phyloP scores from a whole-genome alignment of 2,888 invertebrate species.

The Entomobrya multifasciata region DNA sequence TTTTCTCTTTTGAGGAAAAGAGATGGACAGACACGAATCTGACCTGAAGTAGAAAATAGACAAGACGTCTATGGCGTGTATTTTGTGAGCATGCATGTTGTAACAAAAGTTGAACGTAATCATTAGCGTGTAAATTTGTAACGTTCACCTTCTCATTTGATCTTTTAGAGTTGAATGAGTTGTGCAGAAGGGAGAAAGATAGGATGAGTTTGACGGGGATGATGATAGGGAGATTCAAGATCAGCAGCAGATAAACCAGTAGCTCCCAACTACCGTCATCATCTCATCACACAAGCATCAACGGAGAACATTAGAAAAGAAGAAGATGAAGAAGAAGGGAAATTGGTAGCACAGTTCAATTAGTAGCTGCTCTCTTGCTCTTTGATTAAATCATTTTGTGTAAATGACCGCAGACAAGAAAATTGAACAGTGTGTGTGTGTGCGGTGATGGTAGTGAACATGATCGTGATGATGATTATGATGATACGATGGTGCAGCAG shows the following conservation, averaged over 20 bases:
- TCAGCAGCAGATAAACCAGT: no score
- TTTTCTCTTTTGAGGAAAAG: no score
- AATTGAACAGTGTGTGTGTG: no score
- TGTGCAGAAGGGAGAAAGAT: no score
- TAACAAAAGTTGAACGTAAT: slow-evolving; percentile 18
- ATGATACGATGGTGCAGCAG: no score
- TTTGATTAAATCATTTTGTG: slow-evolving; percentile 20
- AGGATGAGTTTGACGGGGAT: no score
- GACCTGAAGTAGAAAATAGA: neutral
- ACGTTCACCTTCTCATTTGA: no score
- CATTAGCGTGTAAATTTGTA: neutral
- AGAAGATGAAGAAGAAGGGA: neutral
- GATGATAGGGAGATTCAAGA: no score
- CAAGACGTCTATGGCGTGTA: neutral
- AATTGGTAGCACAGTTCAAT: slow-evolving; percentile 4
- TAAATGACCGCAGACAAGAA: slow-evolving; percentile 1
- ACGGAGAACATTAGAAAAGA: neutral
- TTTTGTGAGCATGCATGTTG: neutral
- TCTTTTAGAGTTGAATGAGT: no score
- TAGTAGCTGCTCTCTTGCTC: neutral
- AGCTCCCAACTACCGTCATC: neutral
- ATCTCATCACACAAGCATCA: neutral
- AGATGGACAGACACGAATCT: no score
- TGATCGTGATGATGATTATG: no score
- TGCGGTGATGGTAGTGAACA: no score